Conservation (phyloP, 2,113 vertebrate species). For the Nothobranchius kuhntae region DNA sequence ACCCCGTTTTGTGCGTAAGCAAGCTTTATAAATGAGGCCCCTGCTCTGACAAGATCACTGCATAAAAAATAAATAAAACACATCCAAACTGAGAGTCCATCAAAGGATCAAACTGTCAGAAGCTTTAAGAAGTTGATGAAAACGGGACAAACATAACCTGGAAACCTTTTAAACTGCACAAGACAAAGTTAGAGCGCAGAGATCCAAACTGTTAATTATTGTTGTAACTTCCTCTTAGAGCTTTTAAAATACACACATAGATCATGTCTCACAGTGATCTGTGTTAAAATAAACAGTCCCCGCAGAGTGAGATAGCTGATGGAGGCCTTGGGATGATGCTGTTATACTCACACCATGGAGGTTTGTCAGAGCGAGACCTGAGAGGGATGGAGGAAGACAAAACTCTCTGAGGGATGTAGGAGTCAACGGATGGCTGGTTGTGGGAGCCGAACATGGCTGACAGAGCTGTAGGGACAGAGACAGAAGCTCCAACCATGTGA, state of each 20-base stretch:
- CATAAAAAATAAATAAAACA: constrained; percentile 19
- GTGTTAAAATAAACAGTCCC: no score
- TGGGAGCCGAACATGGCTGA: constrained; percentile 87
- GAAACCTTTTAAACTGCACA: no score
- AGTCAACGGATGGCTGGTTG: constrained; percentile 84
- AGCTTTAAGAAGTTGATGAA: no score
- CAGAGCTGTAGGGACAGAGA: constrained; percentile 59
- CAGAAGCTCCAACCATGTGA: background rate
- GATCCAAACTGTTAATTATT: no score
- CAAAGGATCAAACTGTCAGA: background rate
- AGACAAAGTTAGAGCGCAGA: no score
- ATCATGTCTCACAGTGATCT: no score
- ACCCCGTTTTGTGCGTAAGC: no score
- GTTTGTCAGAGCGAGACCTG: constrained; percentile 87
- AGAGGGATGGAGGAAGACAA: constrained; percentile 85
- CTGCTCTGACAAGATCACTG: background rate
- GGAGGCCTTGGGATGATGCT: background rate
- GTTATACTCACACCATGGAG: constrained; percentile 93
- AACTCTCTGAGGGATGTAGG: constrained; percentile 87
- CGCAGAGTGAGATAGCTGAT: background rate
- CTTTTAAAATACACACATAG: no score
- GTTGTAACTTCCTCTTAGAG: no score
- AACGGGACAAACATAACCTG: no score
- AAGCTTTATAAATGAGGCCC: no score
- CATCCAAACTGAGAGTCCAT: no score